These are phyloP conservation scores for Leptobrachium ailaonicum DNA, from an alignment of 2,113 vertebrate genomes.

Conservation along the genomic window DNA sequence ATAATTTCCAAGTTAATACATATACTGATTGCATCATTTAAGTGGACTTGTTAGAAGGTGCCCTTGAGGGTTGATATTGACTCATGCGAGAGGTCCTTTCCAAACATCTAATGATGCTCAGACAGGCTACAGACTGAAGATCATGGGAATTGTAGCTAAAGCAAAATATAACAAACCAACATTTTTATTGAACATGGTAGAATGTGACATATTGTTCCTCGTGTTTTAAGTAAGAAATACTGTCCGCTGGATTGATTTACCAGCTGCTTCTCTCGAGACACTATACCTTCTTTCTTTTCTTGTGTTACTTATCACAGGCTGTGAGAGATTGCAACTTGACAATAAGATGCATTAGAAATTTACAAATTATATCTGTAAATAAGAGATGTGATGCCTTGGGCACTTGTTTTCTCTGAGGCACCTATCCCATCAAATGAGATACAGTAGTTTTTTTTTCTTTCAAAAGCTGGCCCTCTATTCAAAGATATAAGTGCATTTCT, in stretches of 20 bases:
- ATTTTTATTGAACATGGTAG: too few relatives aligned
- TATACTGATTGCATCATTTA: too few relatives aligned
- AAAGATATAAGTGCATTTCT: background rate
- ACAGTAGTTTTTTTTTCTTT: background rate
- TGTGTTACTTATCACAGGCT: background rate
- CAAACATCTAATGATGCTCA: too few relatives aligned
- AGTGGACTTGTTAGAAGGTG: too few relatives aligned
- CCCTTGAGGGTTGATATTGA: too few relatives aligned
- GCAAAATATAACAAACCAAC: too few relatives aligned
- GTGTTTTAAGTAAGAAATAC: conserved; percentile 7
- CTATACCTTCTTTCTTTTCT: conserved; percentile 1
- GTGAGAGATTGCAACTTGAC: conserved; percentile 16
- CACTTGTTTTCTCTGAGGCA: conserved; percentile 10
- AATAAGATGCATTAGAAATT: conserved; percentile 12
- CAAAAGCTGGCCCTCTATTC: background rate
- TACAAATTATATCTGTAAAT: conserved; percentile 4
- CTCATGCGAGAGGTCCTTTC: too few relatives aligned
- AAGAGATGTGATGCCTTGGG: conserved; percentile 11
- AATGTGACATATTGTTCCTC: background rate
- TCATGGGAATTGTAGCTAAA: too few relatives aligned
- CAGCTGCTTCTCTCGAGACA: background rate
- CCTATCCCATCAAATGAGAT: conserved; percentile 12
- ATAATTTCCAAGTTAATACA: too few relatives aligned
- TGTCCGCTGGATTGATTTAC: conserved; percentile 10
- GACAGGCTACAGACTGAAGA: too few relatives aligned